Evolutionary conservation across 1,140 invertebrate species (phyloP).

Genomic region (Conopomorpha cramerella): DNA sequence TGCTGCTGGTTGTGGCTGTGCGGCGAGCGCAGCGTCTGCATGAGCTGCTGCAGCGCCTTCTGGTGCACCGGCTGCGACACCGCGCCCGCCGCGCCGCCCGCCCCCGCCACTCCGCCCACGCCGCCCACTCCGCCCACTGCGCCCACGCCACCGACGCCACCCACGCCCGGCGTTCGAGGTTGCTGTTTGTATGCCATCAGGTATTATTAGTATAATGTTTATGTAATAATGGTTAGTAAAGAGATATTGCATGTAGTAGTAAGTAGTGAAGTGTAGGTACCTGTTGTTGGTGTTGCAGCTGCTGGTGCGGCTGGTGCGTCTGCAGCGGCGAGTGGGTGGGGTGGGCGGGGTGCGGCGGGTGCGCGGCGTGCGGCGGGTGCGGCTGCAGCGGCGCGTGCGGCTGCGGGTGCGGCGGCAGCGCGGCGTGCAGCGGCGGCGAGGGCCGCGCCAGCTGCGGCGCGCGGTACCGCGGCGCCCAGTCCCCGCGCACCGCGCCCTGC

Average conservation of each 20-base stretch:
- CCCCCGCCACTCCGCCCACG: conserved; percentile 14
- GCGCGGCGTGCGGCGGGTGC: conserved; percentile 20
- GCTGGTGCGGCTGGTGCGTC: conserved; percentile 49
- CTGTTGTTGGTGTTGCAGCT: conserved; percentile 51
- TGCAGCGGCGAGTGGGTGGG: conserved; percentile 21
- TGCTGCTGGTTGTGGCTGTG: conserved; percentile 91
- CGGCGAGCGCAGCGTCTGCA: conserved; percentile 87
- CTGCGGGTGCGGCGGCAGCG: conserved; percentile 24
- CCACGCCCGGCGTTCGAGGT: conserved; percentile 5
- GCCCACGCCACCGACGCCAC: conserved; percentile 4
- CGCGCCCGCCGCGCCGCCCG: conserved; percentile 35
- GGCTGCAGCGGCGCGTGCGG: conserved; percentile 43
- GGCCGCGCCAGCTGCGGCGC: conserved; percentile 44
- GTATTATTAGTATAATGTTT: too few species aligned
- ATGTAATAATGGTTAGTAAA: too few species aligned
- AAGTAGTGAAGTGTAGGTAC: conserved; percentile 56
- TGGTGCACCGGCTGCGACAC: conserved; percentile 65
- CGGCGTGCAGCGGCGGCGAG: conserved; percentile 26
- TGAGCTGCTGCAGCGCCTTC: conserved; percentile 85
- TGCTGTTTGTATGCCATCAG: too few species aligned
- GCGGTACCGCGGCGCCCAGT: conserved; percentile 23
- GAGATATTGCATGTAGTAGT: conserved; percentile 19
- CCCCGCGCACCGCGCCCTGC: conserved; percentile 40
- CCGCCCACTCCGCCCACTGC: conserved; percentile 14
- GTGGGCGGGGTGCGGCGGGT: conserved; percentile 22